Conservation (phyloP, 2,888 invertebrate genomes). For the Corythucha ciliata region DNA sequence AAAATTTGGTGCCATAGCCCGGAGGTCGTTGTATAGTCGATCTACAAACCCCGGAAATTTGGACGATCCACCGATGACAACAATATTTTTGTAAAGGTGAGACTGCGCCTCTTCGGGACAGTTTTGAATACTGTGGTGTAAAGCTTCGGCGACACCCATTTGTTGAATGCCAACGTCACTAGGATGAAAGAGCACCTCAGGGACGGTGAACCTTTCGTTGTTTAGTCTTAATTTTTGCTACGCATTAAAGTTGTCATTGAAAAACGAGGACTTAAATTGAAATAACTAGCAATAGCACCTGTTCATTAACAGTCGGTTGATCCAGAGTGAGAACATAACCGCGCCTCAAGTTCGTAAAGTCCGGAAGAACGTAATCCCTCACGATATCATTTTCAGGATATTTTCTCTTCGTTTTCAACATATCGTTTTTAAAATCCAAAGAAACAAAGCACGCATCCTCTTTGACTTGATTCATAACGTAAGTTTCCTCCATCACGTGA, state of each 20-base stretch:
- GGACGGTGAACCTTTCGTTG: conserved; percentile 90
- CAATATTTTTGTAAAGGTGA: conserved; percentile 69
- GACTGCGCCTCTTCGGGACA: conserved; percentile 67
- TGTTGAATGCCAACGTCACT: conserved; percentile 84
- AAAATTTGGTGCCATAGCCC: conserved; percentile 66
- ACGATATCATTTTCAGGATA: conserved; percentile 59
- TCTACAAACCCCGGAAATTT: conserved; percentile 77
- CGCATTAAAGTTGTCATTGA: conserved; percentile 16
- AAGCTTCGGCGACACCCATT: conserved; percentile 87
- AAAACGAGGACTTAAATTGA: conserved; percentile 2
- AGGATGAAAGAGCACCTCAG: conserved; percentile 89
- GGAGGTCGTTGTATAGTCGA: conserved; percentile 64
- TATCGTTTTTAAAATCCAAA: conserved; percentile 67
- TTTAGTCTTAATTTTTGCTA: conserved; percentile 76
- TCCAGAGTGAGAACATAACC: conserved; percentile 56
- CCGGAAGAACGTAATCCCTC: conserved; percentile 90
- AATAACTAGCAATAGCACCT: conserved; percentile 27
- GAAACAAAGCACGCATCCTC: conserved; percentile 95
- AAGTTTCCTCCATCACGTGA: conserved; percentile 98
- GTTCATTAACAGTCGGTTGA: conserved; percentile 38
- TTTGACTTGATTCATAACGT: conserved; percentile 96
- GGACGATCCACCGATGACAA: conserved; percentile 72
- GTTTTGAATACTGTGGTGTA: conserved; percentile 62
- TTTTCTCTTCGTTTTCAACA: conserved; percentile 55
- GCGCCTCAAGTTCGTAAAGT: conserved; percentile 79